Base-by-base conservation (phyloP, 2,888 invertebrate species). In the Limulus polyphemus region DNA sequence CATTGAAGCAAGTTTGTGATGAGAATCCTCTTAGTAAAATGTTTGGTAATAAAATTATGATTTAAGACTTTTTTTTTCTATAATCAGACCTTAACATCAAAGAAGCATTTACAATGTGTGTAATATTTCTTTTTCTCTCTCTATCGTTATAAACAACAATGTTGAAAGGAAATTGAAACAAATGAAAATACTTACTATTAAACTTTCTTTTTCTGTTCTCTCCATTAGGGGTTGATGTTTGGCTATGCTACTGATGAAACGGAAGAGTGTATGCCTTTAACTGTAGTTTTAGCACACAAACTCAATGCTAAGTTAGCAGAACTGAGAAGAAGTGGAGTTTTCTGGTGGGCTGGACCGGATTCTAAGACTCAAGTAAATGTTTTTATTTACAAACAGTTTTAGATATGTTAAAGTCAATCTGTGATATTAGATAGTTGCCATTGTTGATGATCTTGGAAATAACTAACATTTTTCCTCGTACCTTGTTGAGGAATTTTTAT, bases 171-270 rank as follows among this genome's bases (percentile, higher is more conserved):
- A 17, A 17, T 59, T 62, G 13, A 54, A 10, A 58, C 11, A 58
- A 58, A 57, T 7, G 60, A 10, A 47, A 55, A 50, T 46, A 12
- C 17, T 59, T 56, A 13, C 12, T 13, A 14, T 14, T 12, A 55
- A 14, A 16, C 13, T 55, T 16, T 17, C 10, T 14, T 55, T 14
- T 14, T 13, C 16, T 55, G 0, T 32, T 32, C 32, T 54, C 14
- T n/a, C 47, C 2, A 16, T n/a, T 49, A 77, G 77, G 78, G 78
- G 56, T 69, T 79, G 49, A 79, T 78, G 78, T 78, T 78, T 71
- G 78, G 78, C n/a, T 78, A 78, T 69, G 79, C 79, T 1, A 76
- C 77, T 48, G 76, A 79, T 68, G 78, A 78, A 69, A 79, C 78
- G 3, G 74, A 75, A 57, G 78, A 79, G 62, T 74, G 74, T 55